Percentiles rank a stretch among this genome's conserved stretches.
These are phyloP conservation scores for Brotula barbata DNA, from an alignment of 2,797 vertebrate species.

Conservation along the genomic window DNA sequence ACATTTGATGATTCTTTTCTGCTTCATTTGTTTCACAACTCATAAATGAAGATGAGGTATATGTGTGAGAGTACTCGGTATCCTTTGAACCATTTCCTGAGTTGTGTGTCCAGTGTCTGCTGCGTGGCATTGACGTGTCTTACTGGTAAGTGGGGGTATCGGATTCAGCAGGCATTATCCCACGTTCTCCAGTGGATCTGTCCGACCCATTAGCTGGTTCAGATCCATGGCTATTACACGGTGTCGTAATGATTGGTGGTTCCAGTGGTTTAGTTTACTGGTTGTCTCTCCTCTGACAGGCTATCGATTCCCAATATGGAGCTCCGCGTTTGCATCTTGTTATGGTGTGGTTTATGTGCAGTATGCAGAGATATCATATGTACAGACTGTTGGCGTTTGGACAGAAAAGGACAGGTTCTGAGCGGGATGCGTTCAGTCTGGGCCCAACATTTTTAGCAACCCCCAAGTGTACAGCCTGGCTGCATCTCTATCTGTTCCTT, in stretches of 20 bases:
- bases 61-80: background rate
- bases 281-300: slow-evolving; percentile 2
- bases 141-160: slow-evolving; percentile 22
- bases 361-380: background rate
- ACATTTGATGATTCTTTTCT: background rate
- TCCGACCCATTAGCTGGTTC: slow-evolving; percentile 24
- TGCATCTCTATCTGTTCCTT: background rate
- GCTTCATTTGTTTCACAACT: background rate
- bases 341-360: background rate
- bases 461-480: background rate
- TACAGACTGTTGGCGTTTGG: background rate
- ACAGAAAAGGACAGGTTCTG: slow-evolving; percentile 3
- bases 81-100: slow-evolving; percentile 13
- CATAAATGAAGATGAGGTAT: background rate
- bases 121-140: slow-evolving; percentile 14
- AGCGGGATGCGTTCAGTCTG: slow-evolving; percentile 16
- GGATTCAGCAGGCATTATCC: slow-evolving; percentile 18
- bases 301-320: background rate
- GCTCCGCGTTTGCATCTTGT: background rate
- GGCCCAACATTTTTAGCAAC: slow-evolving; percentile 14
- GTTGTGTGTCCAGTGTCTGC: background rate
- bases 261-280: slow-evolving; percentile 23
- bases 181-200: slow-evolving; percentile 13
- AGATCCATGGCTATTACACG: slow-evolving; percentile 23
- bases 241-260: slow-evolving; percentile 15